Base-by-base conservation (phyloP, 2,888 invertebrate genomes). In the Prostheceraeus crozeri region DNA sequence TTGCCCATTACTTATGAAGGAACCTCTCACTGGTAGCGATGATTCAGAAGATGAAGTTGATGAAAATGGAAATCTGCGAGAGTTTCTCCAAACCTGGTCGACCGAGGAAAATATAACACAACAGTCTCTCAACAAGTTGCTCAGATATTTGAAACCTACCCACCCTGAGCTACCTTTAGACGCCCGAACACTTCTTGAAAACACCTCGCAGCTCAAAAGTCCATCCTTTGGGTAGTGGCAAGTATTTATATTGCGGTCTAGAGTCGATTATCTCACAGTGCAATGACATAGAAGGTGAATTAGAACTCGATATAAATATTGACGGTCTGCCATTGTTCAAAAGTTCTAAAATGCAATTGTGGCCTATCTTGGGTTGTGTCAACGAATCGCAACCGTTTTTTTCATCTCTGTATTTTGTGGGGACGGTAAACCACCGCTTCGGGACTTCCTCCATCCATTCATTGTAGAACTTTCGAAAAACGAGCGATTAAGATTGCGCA, bases 321-420 rank as follows among this genome's bases (percentile, higher is more conserved):
- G 48, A 48, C 28, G 48, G 48, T 8, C 23, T 48, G 48, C 48
- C 48, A 28, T 30, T 10, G 8, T 48, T 28, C 28, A 19, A 48
- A 48, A 48, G 48, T 48, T 48, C 48, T 19, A 25, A 48, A 48
- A 48, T 8, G 28, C 48, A 48, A 48, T 48, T 8, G 25, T 48
- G 48, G 19, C 48, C 48, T 48, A 48, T 19, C 3, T 23, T 19
- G 14, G n/a, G 40, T 14, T 10, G n/a, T 21, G 4, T 48, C 28
- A 48, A 48, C 28, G 48, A n/a, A 6, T 48, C 48, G 35, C 19
- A 46, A 35, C 54, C 54, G 19, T 66, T 66, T 56, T 16, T 67
- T 27, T 61, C 65, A n/a, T 63, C 62, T 63, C 62, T 2, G 1
- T 67, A 1, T 64, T 36, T 57, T 66, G 28, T 62, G 65, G 66